Percentiles rank a stretch among this genome's conserved stretches.
phyloP scores from a whole-genome alignment of 2,797 vertebrate genomes.

The Propithecus perrieri region DNA sequence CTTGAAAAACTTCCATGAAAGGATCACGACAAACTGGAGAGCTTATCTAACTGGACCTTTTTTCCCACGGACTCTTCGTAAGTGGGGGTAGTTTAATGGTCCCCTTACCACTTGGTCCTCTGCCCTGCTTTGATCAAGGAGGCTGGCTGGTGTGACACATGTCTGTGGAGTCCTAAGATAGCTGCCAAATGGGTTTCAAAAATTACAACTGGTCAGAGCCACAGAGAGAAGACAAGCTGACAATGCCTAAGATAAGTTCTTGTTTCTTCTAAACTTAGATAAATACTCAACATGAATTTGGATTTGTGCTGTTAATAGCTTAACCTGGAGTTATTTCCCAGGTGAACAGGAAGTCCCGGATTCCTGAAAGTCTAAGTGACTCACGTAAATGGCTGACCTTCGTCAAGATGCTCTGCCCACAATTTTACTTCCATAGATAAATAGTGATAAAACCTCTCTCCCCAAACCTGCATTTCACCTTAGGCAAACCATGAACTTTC shows the following conservation, averaged over 20 bases:
- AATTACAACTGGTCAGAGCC: background rate
- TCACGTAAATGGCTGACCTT: background rate
- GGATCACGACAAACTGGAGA: background rate
- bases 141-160: background rate
- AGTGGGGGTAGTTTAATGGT: background rate
- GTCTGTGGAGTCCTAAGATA: background rate
- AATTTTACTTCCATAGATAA: background rate
- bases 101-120: background rate
- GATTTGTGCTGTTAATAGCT: background rate
- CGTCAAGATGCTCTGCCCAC: background rate
- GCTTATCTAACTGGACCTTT: background rate
- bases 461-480: background rate
- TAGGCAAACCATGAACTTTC: background rate
- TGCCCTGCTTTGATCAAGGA: background rate
- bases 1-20: background rate
- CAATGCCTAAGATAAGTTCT: background rate
- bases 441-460: background rate
- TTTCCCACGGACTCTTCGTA: background rate
- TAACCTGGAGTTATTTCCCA: background rate
- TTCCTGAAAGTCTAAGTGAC: background rate
- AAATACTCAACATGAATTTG: background rate
- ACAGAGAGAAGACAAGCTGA: background rate
- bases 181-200: background rate
- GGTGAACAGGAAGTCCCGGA: background rate
- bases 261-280: background rate